These are phyloP conservation scores for Chymomyza amoena DNA, from an alignment of 2,888 invertebrate species.

Conservation along the genomic window DNA sequence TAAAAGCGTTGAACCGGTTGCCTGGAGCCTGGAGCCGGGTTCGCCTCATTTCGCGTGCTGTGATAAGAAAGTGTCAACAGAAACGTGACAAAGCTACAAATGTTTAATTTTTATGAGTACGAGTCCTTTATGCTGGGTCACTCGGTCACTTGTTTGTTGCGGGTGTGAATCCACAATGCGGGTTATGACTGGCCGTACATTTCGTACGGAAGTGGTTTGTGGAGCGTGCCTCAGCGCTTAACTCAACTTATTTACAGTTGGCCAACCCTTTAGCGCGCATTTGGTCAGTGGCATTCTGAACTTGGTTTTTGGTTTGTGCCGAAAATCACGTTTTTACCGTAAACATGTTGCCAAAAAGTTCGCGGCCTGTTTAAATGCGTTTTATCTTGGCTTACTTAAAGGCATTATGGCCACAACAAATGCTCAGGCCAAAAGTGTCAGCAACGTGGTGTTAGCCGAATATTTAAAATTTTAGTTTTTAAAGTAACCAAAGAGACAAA, in stretches of 20 bases:
- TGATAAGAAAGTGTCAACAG: conserved; percentile 74
- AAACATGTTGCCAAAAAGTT: conserved; percentile 68
- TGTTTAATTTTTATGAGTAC: conserved; percentile 71
- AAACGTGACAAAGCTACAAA: conserved; percentile 74
- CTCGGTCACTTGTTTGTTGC: background rate
- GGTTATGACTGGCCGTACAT: background rate
- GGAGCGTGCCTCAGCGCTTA: conserved; percentile 43
- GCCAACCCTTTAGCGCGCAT: conserved; percentile 40
- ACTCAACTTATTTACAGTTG: conserved; percentile 67
- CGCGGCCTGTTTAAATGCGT: conserved; percentile 47
- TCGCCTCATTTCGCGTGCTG: conserved; percentile 51
- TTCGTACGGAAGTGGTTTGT: background rate
- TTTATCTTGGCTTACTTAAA: conserved; percentile 62
- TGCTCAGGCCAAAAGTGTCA: conserved; percentile 60
- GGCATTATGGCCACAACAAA: conserved; percentile 36
- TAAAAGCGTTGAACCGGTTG: conserved; percentile 2
- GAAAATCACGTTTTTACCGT: conserved; percentile 73
- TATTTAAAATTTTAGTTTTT: conserved; percentile 34
- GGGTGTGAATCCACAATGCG: background rate
- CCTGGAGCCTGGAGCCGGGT: conserved; percentile 7
- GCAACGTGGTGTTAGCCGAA: conserved; percentile 42
- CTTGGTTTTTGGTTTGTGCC: conserved; percentile 61
- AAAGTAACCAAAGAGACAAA: conserved; percentile 20
- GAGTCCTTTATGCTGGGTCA: background rate
- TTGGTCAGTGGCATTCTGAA: conserved; percentile 52